Evolutionary conservation across 2,888 invertebrate genomes (phyloP).

Genomic region (Argyra leucocephala): DNA sequence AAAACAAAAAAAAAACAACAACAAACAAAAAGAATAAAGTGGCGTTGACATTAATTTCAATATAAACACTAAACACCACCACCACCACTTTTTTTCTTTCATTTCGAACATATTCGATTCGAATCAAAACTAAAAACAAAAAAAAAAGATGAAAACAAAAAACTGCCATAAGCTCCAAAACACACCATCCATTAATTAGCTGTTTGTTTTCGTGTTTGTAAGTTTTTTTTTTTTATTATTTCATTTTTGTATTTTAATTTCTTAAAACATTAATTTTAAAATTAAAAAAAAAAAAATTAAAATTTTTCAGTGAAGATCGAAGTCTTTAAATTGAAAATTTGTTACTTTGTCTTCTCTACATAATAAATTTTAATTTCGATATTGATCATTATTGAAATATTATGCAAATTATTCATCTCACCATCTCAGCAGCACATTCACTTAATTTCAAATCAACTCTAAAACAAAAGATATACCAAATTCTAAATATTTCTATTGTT

Average conservation of each 20-base stretch:
- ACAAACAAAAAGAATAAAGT: background rate
- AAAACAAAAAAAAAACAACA: background rate
- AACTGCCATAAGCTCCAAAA: background rate
- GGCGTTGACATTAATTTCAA: conserved; percentile 4
- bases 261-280: background rate
- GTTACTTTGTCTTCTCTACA: too few species aligned
- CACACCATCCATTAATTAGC: background rate
- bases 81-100: too few species aligned
- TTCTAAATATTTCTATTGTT: too few species aligned
- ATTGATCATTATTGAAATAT: conserved; percentile 3
- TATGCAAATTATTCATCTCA: background rate
- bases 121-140: background rate
- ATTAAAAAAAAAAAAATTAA: background rate
- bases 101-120: too few species aligned
- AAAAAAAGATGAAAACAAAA: too few species aligned
- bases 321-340: too few species aligned
- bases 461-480: too few species aligned
- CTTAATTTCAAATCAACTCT: too few species aligned
- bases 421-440: background rate
- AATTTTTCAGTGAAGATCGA: too few species aligned
- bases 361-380: background rate
- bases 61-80: background rate
- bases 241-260: background rate
- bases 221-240: background rate
- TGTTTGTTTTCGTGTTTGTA: background rate